A percentile compares a stretch with the other conserved stretches of the same genome.
These are phyloP conservation scores for Cybosia mesomella DNA, from an alignment of 2,888 invertebrate genomes.

Conservation along the genomic window DNA sequence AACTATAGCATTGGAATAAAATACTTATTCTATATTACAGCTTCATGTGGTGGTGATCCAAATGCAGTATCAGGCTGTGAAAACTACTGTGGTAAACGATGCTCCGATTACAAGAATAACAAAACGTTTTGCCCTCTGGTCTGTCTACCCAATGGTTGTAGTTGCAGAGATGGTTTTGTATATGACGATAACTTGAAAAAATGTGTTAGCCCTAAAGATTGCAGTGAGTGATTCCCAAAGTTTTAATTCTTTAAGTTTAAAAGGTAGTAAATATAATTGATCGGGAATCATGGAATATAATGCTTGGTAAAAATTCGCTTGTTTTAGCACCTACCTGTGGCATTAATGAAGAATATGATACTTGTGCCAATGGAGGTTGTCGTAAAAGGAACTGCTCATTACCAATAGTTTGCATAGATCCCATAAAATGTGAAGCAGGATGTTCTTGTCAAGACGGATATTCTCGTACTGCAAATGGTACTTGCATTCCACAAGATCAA, in stretches of 20 bases:
- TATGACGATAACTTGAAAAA: conserved; percentile 28
- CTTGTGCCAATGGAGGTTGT: conserved; percentile 59
- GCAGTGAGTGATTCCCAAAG: conserved; percentile 26
- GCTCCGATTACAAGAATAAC: conserved; percentile 35
- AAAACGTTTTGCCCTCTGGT: conserved; percentile 20
- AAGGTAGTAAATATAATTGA: neutral
- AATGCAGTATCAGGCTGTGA: conserved; percentile 53
- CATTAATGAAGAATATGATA: conserved; percentile 46
- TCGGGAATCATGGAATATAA: neutral
- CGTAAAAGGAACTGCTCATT: conserved; percentile 53
- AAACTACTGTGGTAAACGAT: conserved; percentile 42
- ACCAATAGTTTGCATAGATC: conserved; percentile 51
- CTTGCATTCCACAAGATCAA: conserved; percentile 52
- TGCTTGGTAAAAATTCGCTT: neutral
- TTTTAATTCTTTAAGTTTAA: neutral
- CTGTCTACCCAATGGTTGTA: conserved; percentile 36
- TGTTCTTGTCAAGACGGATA: conserved; percentile 53
- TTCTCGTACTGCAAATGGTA: conserved; percentile 46
- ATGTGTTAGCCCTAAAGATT: conserved; percentile 34
- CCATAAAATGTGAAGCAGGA: conserved; percentile 46
- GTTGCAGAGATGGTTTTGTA: conserved; percentile 38
- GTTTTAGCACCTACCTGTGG: conserved; percentile 44
- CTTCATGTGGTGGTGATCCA: conserved; percentile 36
- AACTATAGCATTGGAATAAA: neutral
- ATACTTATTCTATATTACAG: neutral